Base-by-base conservation (phyloP, 92 coral and sea anemone species). In the Phymanthus crucifer region DNA sequence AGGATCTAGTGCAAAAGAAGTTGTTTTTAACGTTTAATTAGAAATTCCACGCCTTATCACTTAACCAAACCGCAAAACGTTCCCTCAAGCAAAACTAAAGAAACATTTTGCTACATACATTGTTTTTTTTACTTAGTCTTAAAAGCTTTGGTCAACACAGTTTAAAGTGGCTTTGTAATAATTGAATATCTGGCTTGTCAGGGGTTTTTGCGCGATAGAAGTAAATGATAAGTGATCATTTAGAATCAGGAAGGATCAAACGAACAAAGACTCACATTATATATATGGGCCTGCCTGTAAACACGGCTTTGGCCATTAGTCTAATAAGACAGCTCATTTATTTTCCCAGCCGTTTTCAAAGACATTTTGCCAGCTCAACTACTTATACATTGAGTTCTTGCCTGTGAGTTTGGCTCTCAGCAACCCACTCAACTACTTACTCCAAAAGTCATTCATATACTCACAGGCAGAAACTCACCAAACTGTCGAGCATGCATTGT, bases 211-310 rank as follows among this genome's bases (percentile, higher is more conserved):
- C 29, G 16, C 26, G 81, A 77, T 77, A 24, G 45, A 64, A 64
- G 23, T 21, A 64, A 43, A 76, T 36, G 81, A 77, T 77, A 77
- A 77, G 81, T 77, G 72, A 77, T 57, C 52, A 58, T 77, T 48
- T 77, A 26, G 81, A 40, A 36, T 77, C 72, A 75, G 79, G 79
- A 52, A 64, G 81, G 81, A 77, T 77, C 81, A 77, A 76, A 57
- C 57, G 34, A 36, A 77, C 81, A 58, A 77, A 77, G 68, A 66
- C 81, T 61, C 65, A 77, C 81, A 77, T 77, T 77, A 77, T 58
- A 64, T 52, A 77, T 77, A 77, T 77, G 58, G 81, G 81, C 81
- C 81, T 75, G 81, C 81, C 81, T 75, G 66, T 56, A 75, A 75
- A 35, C 70, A 61, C 65, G 48, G 31, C 81, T 37, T 38, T 64